Base-by-base conservation (phyloP, 2,888 invertebrate genomes). In the Cryptocephalus moraei region DNA sequence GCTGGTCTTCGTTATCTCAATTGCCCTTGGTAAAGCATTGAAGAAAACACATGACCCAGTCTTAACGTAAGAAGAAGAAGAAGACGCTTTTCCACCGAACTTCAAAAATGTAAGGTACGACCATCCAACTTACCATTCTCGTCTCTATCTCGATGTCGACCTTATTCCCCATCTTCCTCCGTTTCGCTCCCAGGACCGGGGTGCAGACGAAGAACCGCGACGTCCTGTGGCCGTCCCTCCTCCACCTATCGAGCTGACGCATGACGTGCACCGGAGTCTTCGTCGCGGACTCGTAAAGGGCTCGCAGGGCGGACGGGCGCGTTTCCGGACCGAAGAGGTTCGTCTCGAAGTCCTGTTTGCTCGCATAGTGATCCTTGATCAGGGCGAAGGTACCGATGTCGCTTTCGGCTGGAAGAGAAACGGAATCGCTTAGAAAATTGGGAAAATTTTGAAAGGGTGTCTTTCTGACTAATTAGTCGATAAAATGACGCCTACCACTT, bases 61-160 rank as follows among this genome's bases (percentile, higher is more conserved):
- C 22, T 22, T 4, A 4, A 22, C 22, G 6, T 4, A 22, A 22
- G 22, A 22, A 22, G 22, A 6, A 22, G 6, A 22, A 22, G 22
- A 22, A 6, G 22, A 6, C 22, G n/a, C n/a, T n/a, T n/a, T n/a
- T n/a, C n/a, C n/a, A n/a, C n/a, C n/a, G n/a, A n/a, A n/a, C n/a
- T n/a, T n/a, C n/a, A n/a, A n/a, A n/a, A n/a, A n/a, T n/a, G n/a
- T n/a, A n/a, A n/a, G n/a, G n/a, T n/a, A n/a, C n/a, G n/a, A n/a
- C n/a, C n/a, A n/a, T n/a, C n/a, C n/a, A 9, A 80, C 87, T 84
- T 74, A 91, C 91, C 78, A 89, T 79, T 73, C 84, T 78, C 51
- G 89, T 90, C 74, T 91, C 91, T 64, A 91, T 91, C 68, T 91
- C 91, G 58, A 88, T 82, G 67, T 85, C 81, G 54, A 84, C 76